Evolutionary conservation across 2,888 invertebrate genomes (phyloP).

Genomic region (Ditula angustiorana): DNA sequence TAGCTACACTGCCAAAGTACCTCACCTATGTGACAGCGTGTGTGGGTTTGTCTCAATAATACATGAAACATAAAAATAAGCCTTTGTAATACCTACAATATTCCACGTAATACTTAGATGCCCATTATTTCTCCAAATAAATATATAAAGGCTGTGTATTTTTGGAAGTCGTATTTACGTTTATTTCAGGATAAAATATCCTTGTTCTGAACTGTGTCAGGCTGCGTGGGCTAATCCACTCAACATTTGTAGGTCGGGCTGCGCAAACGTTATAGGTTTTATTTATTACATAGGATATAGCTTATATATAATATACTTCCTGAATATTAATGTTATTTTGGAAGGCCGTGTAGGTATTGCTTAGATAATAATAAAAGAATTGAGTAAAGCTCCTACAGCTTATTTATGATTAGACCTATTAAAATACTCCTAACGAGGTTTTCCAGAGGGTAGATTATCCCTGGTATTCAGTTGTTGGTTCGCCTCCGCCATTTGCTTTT

Average conservation of each 20-base stretch:
- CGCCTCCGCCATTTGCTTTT: too few relatives aligned
- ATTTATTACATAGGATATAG: background rate
- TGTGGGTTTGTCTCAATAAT: background rate
- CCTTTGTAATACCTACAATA: background rate
- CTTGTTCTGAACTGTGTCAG: slow-evolving; percentile 4
- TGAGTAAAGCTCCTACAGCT: too few relatives aligned
- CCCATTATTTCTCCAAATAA: background rate
- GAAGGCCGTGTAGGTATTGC: background rate
- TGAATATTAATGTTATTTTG: slow-evolving; percentile 3
- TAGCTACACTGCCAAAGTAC: background rate
- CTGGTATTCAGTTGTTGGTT: too few relatives aligned
- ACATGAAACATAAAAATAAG: background rate
- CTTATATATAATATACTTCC: background rate
- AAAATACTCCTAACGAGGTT: too few relatives aligned
- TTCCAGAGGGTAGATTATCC: too few relatives aligned
- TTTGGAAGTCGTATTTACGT: background rate
- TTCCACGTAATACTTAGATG: background rate
- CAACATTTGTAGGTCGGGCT: background rate
- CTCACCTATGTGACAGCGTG: background rate
- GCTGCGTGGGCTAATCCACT: slow-evolving; percentile 14
- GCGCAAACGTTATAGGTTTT: background rate
- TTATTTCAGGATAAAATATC: background rate
- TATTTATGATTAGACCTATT: too few relatives aligned
- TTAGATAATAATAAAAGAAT: background rate
- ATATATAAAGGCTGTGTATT: background rate